A percentile compares a stretch with the other conserved stretches of the same genome.
These are phyloP conservation scores for Trichomycterus rosablanca DNA, from an alignment of 2,113 vertebrate genomes.

Conservation along the genomic window DNA sequence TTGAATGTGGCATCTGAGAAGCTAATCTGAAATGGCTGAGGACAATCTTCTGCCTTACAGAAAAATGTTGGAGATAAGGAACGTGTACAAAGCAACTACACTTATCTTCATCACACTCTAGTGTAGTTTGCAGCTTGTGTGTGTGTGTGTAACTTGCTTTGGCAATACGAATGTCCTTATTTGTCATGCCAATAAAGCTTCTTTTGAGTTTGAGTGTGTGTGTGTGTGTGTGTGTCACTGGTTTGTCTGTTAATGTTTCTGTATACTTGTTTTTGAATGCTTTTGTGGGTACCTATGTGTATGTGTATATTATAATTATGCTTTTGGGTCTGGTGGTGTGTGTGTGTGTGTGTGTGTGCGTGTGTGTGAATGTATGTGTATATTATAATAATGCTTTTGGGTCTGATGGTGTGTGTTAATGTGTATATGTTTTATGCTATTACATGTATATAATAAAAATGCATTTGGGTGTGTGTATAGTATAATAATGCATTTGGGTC, in stretches of 20 bases:
- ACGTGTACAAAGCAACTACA: conserved; percentile 84
- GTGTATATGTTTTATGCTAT: neutral
- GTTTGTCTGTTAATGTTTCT: neutral
- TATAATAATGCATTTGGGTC: too few relatives aligned
- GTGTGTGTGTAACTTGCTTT: conserved; percentile 42
- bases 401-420: conserved; percentile 23
- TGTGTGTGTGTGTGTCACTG: conserved; percentile 34
- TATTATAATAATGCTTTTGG: conserved; percentile 13
- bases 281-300: too few relatives aligned
- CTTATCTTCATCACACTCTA: conserved; percentile 87
- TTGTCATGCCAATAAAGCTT: too few relatives aligned
- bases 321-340: conserved; percentile 17
- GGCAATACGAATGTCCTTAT: too few relatives aligned
- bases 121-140: conserved; percentile 35
- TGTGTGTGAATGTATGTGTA: conserved; percentile 26
- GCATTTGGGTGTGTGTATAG: neutral
- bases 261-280: neutral
- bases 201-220: too few relatives aligned
- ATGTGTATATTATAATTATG: conserved; percentile 22
- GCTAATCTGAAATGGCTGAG: conserved; percentile 89
- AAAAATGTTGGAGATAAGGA: conserved; percentile 85
- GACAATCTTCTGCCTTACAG: conserved; percentile 80
- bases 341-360: conserved; percentile 12
- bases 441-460: conserved; percentile 19
- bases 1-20: conserved; percentile 88